Conservation (phyloP, 2,888 invertebrate genomes). For the Eupithecia abbreviata region DNA sequence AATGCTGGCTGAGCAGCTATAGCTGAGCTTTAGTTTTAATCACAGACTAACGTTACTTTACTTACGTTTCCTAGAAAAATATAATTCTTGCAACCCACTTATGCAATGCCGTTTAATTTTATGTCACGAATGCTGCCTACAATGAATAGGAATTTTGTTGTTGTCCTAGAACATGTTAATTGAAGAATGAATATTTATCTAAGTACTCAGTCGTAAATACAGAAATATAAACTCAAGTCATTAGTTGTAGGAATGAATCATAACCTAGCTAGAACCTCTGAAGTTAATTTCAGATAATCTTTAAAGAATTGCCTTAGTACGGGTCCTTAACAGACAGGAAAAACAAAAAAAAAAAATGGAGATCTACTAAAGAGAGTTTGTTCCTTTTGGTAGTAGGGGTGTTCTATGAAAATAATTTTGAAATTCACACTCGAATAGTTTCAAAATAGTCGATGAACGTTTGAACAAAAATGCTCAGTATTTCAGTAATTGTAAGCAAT, state of each 20-base stretch:
- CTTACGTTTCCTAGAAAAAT: neutral
- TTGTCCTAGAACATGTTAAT: constrained; percentile 12
- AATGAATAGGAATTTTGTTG: constrained; percentile 11
- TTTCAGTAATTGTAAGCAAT: too few relatives aligned
- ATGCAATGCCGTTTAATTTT: constrained; percentile 4
- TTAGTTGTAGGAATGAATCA: neutral
- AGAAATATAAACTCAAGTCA: neutral
- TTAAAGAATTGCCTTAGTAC: neutral
- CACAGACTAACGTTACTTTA: neutral
- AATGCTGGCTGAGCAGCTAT: too few relatives aligned
- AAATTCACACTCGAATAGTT: too few relatives aligned
- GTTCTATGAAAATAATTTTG: too few relatives aligned
- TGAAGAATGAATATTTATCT: constrained; percentile 6
- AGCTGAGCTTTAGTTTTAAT: neutral
- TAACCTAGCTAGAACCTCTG: neutral
- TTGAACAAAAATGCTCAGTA: too few relatives aligned
- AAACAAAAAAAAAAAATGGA: neutral
- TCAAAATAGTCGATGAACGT: too few relatives aligned
- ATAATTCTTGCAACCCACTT: neutral
- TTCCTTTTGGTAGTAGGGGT: too few relatives aligned
- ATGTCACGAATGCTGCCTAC: constrained; percentile 12
- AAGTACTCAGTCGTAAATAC: neutral
- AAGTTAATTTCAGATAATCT: neutral
- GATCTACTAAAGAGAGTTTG: too few relatives aligned
- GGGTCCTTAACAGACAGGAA: neutral